Conservation (phyloP, 2,888 invertebrate species). For the Xanthia icteritia region DNA sequence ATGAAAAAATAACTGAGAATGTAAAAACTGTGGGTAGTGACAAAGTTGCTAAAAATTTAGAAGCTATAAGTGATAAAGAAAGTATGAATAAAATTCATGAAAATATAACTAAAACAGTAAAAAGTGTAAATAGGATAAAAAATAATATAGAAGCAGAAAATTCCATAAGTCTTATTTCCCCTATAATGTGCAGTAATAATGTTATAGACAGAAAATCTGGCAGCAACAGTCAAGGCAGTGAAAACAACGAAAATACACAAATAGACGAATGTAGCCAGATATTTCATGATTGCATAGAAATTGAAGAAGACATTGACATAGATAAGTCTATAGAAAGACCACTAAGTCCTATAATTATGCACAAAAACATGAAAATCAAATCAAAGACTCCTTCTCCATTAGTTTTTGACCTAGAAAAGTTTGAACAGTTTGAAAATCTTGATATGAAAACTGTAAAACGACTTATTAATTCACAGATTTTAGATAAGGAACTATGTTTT, state of each 20-base stretch:
- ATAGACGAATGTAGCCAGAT: constrained; percentile 26
- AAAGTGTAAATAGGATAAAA: constrained; percentile 1
- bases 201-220: neutral
- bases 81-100: constrained; percentile 14
- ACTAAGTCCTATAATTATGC: constrained; percentile 76
- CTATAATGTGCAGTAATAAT: constrained; percentile 53
- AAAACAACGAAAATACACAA: constrained; percentile 12
- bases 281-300: constrained; percentile 39
- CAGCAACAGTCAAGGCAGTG: neutral
- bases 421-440: constrained; percentile 83
- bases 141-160: constrained; percentile 21
- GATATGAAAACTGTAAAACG: constrained; percentile 74
- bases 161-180: constrained; percentile 39
- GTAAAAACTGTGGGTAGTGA: neutral
- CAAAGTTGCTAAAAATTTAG: neutral
- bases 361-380: constrained; percentile 62
- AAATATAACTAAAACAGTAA: constrained; percentile 3
- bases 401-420: constrained; percentile 77
- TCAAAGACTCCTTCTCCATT: constrained; percentile 69
- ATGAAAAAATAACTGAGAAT: neutral
- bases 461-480: constrained; percentile 81
- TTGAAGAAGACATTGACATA: constrained; percentile 27
- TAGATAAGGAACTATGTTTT: constrained; percentile 74
- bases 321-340: constrained; percentile 61
- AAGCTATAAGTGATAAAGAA: neutral